These are phyloP conservation scores for Cataglyphis albicans DNA, from an alignment of 2,888 invertebrate genomes.

Conservation along the genomic window DNA sequence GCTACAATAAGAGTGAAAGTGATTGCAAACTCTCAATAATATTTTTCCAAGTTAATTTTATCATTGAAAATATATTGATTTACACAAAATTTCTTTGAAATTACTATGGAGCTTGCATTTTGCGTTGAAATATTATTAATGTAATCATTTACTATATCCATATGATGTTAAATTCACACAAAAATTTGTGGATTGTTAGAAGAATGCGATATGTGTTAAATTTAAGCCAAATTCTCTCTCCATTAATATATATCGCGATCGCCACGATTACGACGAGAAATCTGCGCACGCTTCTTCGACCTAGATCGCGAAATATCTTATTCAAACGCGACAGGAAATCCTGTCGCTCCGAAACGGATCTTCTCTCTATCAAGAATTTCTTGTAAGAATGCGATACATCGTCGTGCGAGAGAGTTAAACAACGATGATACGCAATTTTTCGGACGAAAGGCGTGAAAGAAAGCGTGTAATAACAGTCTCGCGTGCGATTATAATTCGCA, in stretches of 20 bases:
- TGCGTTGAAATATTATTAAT: no score
- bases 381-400: neutral
- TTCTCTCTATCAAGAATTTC: neutral
- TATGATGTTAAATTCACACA: no score
- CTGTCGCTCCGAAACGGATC: neutral
- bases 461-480: slow-evolving; percentile 16
- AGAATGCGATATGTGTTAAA: no score
- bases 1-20: no score
- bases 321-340: slow-evolving; percentile 13
- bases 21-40: no score
- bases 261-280: slow-evolving; percentile 22
- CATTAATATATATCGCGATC: neutral
- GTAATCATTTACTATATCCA: no score
- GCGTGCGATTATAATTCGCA: slow-evolving; percentile 10
- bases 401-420: neutral
- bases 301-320: slow-evolving; percentile 9
- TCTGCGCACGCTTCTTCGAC: slow-evolving; percentile 7
- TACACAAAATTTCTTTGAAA: no score
- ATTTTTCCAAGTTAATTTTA: no score
- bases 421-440: neutral
- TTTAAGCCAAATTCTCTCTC: no score
- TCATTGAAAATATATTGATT: no score
- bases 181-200: no score
- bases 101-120: no score
- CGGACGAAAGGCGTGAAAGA: neutral